Base-by-base conservation (phyloP, 2,797 vertebrate genomes). In the Balearica regulorum region DNA sequence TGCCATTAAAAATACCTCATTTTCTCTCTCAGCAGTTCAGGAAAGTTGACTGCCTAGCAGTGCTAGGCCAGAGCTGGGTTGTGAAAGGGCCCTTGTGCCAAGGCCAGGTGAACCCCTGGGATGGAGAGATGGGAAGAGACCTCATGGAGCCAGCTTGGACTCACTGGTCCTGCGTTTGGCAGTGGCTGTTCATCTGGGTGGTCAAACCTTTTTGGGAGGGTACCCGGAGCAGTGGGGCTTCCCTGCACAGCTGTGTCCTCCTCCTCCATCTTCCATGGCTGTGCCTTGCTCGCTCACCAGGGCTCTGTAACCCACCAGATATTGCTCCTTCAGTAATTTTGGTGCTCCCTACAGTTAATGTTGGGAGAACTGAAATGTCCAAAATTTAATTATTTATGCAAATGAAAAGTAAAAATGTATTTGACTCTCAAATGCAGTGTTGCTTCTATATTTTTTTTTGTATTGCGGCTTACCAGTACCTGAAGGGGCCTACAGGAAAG, bases 51-150 rank as follows among this genome's bases (percentile, higher is more conserved):
- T 54, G 4, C 39, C 14, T 44, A 6, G 37, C 7, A 3, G 13
- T 66, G n/a, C 16, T 57, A 31, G 33, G 55, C 35, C 49, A 55
- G 57, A 68, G 53, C 19, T 39, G 54, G 14, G 10, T 3, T 58
- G 37, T 28, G 9, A 71, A 33, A 46, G 31, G 29, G 19, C 49
- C 5, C 8, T 46, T 41, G 58, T 3, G 0, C 21, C 11, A 0
- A 1, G 24, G 15, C 35, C 29, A 29, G 8, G 43, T 29, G 16
- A 8, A 4, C 26, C 0, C 0, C 39, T 13, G 16, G 65, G 46
- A 18, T 46, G 62, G 29, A 11, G 11, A 55, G 37, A 22, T 46
- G 48, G 28, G 37, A 60, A 39, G 16, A 13, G 35, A 64, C n/a
- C 46, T 3, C 0, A 26, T 21, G 33, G 39, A 26, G 3, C 28